These are phyloP conservation scores for Melieria picta DNA, from an alignment of 2,888 invertebrate species.

Conservation along the genomic window DNA sequence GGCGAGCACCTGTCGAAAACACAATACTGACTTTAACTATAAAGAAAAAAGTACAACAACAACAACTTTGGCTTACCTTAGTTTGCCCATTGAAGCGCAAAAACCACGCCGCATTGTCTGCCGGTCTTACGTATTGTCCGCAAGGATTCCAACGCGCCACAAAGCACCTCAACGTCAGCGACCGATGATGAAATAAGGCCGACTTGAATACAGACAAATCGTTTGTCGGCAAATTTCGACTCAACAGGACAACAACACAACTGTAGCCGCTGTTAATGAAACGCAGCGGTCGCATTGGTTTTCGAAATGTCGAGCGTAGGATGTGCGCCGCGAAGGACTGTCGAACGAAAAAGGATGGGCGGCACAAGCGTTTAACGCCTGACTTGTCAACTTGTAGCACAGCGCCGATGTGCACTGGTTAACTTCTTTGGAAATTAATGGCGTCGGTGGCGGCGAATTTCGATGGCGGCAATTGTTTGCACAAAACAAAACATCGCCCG, in stretches of 20 bases:
- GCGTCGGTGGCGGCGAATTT: background rate
- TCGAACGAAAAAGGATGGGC: slow-evolving; percentile 3
- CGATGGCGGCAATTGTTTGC: slow-evolving; percentile 32
- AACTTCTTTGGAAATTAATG: slow-evolving; percentile 1
- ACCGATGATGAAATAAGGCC: no score
- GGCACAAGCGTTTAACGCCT: slow-evolving; percentile 33
- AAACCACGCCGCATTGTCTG: slow-evolving; percentile 23
- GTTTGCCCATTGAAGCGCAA: slow-evolving; percentile 20
- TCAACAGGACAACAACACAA: no score
- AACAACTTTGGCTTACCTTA: background rate
- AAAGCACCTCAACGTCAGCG: no score
- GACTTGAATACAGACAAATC: no score
- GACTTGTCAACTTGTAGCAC: slow-evolving; percentile 31
- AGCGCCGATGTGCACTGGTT: slow-evolving; percentile 18
- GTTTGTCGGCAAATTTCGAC: no score
- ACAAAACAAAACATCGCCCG: slow-evolving; percentile 11
- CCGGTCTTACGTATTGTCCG: background rate
- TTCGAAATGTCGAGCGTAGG: no score
- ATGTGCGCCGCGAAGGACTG: no score
- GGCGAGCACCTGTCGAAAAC: background rate
- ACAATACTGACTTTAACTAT: background rate
- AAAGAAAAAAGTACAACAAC: background rate
- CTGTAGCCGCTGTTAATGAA: no score
- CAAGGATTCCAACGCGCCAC: no score
- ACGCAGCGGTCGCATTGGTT: no score